These are phyloP conservation scores for Tiliqua scincoides DNA, from an alignment of 2,113 vertebrate species.

Conservation along the genomic window DNA sequence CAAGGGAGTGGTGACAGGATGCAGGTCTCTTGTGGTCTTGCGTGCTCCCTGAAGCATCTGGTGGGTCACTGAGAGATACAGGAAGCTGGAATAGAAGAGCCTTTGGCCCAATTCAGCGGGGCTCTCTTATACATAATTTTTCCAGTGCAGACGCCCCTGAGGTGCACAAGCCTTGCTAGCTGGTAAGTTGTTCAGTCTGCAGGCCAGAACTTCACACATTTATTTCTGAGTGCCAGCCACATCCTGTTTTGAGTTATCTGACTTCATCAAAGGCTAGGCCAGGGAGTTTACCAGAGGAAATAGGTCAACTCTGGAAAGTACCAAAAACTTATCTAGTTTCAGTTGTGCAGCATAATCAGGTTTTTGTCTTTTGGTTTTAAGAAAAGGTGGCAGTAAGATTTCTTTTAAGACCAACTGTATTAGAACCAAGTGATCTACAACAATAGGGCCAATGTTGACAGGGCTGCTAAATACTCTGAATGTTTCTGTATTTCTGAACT, in stretches of 20 bases:
- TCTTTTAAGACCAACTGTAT: no score
- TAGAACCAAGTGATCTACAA: not conserved
- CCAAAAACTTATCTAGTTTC: conserved; percentile 3
- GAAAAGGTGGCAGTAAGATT: not conserved
- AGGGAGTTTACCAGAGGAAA: conserved; percentile 26
- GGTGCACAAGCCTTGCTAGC: not conserved
- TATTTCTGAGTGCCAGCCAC: conserved; percentile 1
- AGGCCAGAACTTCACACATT: not conserved
- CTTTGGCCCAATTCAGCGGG: no score
- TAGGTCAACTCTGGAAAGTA: conserved; percentile 16
- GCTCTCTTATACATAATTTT: not conserved
- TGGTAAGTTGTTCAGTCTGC: no score
- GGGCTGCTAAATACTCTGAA: not conserved
- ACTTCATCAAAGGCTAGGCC: not conserved
- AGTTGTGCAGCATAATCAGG: not conserved
- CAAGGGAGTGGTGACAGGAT: no score
- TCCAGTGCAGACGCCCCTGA: not conserved
- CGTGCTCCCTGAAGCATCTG: no score
- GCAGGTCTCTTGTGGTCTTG: no score
- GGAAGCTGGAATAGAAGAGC: no score
- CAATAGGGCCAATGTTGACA: not conserved
- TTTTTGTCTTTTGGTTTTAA: not conserved
- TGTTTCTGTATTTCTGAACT: not conserved
- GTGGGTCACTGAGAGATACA: no score
- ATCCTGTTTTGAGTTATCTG: not conserved